Evolutionary conservation across 2,888 invertebrate species (phyloP).

Genomic region (Aleiodes testaceus): DNA sequence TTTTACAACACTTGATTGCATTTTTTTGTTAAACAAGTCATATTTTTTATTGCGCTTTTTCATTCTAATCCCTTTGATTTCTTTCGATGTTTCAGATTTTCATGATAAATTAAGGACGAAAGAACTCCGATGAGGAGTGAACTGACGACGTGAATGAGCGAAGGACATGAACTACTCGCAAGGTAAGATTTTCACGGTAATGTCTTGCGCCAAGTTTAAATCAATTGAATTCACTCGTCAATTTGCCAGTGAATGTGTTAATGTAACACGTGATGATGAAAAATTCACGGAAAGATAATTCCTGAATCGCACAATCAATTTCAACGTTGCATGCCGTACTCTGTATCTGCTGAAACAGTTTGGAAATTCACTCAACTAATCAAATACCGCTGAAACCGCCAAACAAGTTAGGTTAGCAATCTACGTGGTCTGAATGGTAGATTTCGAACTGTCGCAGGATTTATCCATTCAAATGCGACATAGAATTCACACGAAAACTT

Average conservation of each 20-base stretch:
- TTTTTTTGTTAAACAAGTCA: neutral
- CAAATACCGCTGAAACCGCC: constrained; percentile 71
- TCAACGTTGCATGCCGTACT: neutral
- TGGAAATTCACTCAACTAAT: constrained; percentile 71
- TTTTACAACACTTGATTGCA: neutral
- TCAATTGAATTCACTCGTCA: neutral
- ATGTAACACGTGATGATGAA: neutral
- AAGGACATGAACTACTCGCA: constrained; percentile 72
- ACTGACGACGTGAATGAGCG: constrained; percentile 69
- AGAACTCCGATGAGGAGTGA: constrained; percentile 69
- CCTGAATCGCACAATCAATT: constrained; percentile 1
- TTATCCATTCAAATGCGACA: constrained; percentile 17
- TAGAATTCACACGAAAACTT: constrained; percentile 23
- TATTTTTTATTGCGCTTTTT: neutral
- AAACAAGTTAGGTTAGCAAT: constrained; percentile 71
- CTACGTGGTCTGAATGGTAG: constrained; percentile 70
- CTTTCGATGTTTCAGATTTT: constrained; percentile 57
- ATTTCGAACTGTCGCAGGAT: constrained; percentile 43
- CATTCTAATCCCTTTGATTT: neutral
- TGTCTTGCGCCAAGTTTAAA: neutral
- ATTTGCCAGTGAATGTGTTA: neutral
- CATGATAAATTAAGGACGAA: constrained; percentile 51
- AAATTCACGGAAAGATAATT: constrained; percentile 11
- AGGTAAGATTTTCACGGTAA: constrained; percentile 58
- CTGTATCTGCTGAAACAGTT: constrained; percentile 62